phyloP scores from a whole-genome alignment of 2,113 vertebrate species.

The Coreoperca whiteheadi region DNA sequence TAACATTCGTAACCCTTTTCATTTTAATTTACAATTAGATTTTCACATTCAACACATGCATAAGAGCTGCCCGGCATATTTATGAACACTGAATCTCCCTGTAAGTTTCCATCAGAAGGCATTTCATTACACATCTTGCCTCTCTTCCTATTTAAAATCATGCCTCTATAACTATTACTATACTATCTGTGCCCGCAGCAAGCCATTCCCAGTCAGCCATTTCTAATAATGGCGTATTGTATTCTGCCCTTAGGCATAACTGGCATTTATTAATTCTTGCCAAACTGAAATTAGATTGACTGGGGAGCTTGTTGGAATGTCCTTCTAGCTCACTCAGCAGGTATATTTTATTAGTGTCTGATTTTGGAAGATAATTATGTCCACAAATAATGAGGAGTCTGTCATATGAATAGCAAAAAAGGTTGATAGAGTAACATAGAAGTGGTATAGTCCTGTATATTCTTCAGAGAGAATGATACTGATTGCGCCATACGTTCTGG shows the following conservation, averaged over 20 bases:
- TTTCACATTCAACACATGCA: not conserved
- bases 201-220: not conserved
- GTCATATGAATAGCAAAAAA: not conserved
- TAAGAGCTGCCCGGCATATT: not conserved
- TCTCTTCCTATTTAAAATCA: not conserved
- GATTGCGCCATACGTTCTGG: not conserved
- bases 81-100: not conserved
- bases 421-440: not conserved
- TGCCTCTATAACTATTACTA: too few relatives aligned
- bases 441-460: not conserved
- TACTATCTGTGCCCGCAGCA: not conserved
- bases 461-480: not conserved
- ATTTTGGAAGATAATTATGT: not conserved
- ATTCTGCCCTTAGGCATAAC: slow-evolving; percentile 14
- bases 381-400: not conserved
- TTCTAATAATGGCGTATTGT: not conserved
- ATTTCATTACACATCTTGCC: slow-evolving; percentile 2
- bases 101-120: not conserved
- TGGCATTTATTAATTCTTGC: not conserved
- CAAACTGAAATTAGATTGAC: slow-evolving; percentile 13
- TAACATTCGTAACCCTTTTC: not conserved
- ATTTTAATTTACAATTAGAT: not conserved
- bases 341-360: not conserved
- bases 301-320: not conserved
- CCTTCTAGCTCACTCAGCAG: not conserved